Evolutionary conservation across 2,113 vertebrate species (phyloP), one percentile per base, ranked within the genome.

Genomic region (Labrus mixtus): DNA sequence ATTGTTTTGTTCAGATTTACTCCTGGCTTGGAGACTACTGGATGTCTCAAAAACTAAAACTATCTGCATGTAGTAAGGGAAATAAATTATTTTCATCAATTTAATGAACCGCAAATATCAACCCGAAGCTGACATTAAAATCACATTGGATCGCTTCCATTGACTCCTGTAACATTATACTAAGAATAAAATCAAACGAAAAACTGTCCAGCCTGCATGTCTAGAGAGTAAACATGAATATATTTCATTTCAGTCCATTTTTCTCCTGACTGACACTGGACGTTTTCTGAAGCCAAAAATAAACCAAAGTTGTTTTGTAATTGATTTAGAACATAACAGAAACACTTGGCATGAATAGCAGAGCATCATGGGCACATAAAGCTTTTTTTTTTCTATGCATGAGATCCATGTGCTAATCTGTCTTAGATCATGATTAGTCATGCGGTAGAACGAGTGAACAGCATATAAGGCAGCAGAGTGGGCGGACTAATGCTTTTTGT

Each of bases 401-500:
- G 67, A 78, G 56, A 79, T 74, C 57, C 36, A 57, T 79, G 75
- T 81, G 68, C 23, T 83, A 50, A 83, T 85, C 58, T 80, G 45
- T 82, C 65, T 82, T 82, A 79, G 67, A 90, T 85, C 73, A 69
- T 63, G 61, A 89, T 85, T 80, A 80, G 77, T 73, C 78, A 81
- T 76, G 73, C 80, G 58, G 65, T 20, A 29, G 36, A 77, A 74
- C 65, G 65, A 79, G 23, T 54, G 72, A 81, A 79, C 79, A 67
- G 57, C 74, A 75, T 73, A 62, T 53, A 84, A 77, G 73, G 81
- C 78, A 76, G 71, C 63, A 61, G 75, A 81, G 89, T 83, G 69
- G 86, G 83, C 46, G 70, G 74, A 88, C 76, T 84, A 76, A 86
- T 78, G 75, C 71, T 81, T 54, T 87, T 68, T 74, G 65, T 85